These are phyloP conservation scores for Sylvia borin DNA, from an alignment of 2,797 vertebrate genomes.

Conservation along the genomic window DNA sequence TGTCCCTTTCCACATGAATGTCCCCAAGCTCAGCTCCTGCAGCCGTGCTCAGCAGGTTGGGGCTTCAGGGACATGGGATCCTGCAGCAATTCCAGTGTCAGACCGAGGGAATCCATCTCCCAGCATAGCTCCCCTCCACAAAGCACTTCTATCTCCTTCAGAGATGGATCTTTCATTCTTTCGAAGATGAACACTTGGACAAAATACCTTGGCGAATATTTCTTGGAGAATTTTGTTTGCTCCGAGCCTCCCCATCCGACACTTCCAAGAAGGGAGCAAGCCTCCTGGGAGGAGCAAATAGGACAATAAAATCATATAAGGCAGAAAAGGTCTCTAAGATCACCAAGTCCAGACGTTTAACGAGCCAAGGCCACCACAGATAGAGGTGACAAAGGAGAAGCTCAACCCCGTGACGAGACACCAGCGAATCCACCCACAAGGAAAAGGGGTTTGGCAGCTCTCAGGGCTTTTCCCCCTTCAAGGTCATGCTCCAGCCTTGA, in stretches of 20 bases:
- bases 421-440: background rate
- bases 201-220: background rate
- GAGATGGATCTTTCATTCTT: too few species aligned
- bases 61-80: accelerated
- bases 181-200: background rate
- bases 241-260: background rate
- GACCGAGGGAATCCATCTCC: background rate
- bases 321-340: background rate
- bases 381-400: accelerated
- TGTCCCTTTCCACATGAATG: background rate
- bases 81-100: background rate
- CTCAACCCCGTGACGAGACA: background rate
- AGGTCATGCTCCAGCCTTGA: background rate
- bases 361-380: background rate
- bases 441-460: background rate
- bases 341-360: background rate
- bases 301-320: accelerated
- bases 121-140: background rate
- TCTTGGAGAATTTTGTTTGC: background rate
- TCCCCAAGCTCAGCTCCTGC: background rate
- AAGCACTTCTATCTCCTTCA: background rate
- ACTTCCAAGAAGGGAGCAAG: background rate
- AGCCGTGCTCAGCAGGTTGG: accelerated
- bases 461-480: background rate
- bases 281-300: background rate